Percentiles rank a stretch among this genome's conserved stretches.
phyloP scores from a whole-genome alignment of 2,888 invertebrate genomes.

The Notodonta dromedarius region DNA sequence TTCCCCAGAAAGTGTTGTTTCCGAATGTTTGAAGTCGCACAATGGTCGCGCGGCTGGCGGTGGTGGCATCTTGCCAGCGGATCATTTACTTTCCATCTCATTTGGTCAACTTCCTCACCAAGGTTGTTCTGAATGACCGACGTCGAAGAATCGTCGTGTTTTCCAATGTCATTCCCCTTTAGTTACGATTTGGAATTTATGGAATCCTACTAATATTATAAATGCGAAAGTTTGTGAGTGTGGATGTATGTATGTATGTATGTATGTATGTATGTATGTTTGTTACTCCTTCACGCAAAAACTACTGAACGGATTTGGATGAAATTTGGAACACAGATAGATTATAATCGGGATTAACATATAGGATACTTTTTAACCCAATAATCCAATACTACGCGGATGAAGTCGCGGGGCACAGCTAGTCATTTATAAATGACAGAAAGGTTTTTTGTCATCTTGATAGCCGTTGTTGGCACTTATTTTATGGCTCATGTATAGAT shows the following conservation, averaged over 20 bases:
- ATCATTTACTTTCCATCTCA: constrained; percentile 60
- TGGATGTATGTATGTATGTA: too few species aligned
- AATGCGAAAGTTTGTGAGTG: too few species aligned
- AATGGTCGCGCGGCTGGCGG: constrained; percentile 21
- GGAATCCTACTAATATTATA: too few species aligned
- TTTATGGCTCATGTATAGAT: neutral
- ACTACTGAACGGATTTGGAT: too few species aligned
- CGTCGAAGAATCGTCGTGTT: constrained; percentile 36
- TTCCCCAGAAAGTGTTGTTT: neutral
- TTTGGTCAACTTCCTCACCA: constrained; percentile 72
- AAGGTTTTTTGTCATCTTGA: neutral
- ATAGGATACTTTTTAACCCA: too few species aligned
- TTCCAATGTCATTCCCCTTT: constrained; percentile 63
- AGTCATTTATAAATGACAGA: neutral
- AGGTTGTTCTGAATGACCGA: constrained; percentile 64
- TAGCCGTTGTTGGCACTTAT: neutral
- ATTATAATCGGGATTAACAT: too few species aligned
- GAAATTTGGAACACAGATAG: too few species aligned
- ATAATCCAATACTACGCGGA: too few species aligned
- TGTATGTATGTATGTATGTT: too few species aligned
- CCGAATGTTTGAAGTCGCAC: constrained; percentile 10
- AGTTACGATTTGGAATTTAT: constrained; percentile 29
- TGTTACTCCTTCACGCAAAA: too few species aligned
- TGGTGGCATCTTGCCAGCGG: constrained; percentile 68
- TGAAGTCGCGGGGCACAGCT: too few species aligned